Evolutionary conservation across 2,888 invertebrate genomes (phyloP).

Genomic region (Polia nebulosa): DNA sequence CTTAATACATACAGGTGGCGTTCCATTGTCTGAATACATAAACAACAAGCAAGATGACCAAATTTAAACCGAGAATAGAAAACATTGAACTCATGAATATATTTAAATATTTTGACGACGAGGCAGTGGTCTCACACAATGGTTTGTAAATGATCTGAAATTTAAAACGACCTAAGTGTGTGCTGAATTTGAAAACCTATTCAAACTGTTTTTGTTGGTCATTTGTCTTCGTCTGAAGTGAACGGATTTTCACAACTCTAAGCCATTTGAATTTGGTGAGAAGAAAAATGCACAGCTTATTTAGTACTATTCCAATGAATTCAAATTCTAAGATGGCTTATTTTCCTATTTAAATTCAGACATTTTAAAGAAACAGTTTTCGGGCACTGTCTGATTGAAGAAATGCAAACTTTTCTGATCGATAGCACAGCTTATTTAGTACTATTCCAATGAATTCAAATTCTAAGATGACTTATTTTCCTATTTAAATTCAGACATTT

Average conservation of each 20-base stretch:
- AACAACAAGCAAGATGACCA: slow-evolving; percentile 58
- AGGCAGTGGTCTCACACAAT: slow-evolving; percentile 62
- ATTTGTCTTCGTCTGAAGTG: slow-evolving; percentile 37
- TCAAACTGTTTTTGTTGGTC: slow-evolving; percentile 34
- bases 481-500: neutral
- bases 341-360: neutral
- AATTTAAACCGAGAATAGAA: slow-evolving; percentile 66
- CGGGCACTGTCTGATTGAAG: too few species aligned
- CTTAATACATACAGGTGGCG: slow-evolving; percentile 27
- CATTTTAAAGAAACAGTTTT: neutral
- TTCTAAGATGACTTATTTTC: neutral
- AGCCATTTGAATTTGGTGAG: neutral
- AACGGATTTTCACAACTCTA: neutral
- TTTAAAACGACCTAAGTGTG: slow-evolving; percentile 63
- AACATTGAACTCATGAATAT: slow-evolving; percentile 68
- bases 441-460: neutral
- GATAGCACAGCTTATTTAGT: neutral
- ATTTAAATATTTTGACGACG: slow-evolving; percentile 73
- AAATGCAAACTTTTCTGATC: too few species aligned
- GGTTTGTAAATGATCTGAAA: slow-evolving; percentile 66
- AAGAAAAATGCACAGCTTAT: neutral
- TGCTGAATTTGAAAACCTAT: slow-evolving; percentile 46
- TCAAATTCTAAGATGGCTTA: neutral
- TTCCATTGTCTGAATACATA: slow-evolving; percentile 44
- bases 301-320: neutral